A percentile compares a stretch with the other conserved stretches of the same genome.
These are phyloP conservation scores for Epinephelus malabaricus DNA, from an alignment of 2,797 vertebrate species.

Conservation along the genomic window DNA sequence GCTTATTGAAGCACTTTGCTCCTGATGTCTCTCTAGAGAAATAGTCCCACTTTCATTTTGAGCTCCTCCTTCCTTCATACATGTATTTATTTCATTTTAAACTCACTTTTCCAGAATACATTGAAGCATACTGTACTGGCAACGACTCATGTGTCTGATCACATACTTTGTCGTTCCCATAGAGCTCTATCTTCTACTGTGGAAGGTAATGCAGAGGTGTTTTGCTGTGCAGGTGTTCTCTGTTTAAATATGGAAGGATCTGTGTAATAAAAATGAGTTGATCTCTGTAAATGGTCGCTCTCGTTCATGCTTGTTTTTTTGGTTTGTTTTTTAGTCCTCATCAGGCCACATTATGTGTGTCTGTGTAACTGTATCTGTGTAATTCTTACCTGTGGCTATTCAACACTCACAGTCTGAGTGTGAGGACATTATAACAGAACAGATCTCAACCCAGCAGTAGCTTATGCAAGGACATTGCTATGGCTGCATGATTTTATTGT, in stretches of 20 bases:
- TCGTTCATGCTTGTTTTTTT: not conserved
- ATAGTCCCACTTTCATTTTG: conserved; percentile 8
- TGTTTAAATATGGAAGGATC: conserved; percentile 39
- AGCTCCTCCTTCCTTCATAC: conserved; percentile 24
- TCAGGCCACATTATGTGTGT: not conserved
- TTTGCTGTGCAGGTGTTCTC: conserved; percentile 28
- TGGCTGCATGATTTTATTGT: not conserved
- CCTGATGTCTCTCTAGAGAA: conserved; percentile 23
- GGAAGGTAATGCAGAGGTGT: conserved; percentile 28
- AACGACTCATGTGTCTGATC: not conserved
- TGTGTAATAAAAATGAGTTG: conserved; percentile 68
- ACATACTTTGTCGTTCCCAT: conserved; percentile 5
- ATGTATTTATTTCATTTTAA: conserved; percentile 71
- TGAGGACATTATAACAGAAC: not conserved
- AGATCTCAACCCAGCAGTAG: not conserved
- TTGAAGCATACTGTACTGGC: conserved; percentile 21
- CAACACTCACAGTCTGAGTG: not conserved
- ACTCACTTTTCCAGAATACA: conserved; percentile 12
- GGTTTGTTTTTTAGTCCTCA: conserved; percentile 4
- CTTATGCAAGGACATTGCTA: not conserved
- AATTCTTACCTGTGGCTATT: not conserved
- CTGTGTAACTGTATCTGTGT: conserved; percentile 5
- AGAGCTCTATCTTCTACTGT: conserved; percentile 15
- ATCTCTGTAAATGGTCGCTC: conserved; percentile 21
- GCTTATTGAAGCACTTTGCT: conserved; percentile 61